Evolutionary conservation across 2,888 invertebrate species (phyloP).

Genomic region (Phengaris alcon): DNA sequence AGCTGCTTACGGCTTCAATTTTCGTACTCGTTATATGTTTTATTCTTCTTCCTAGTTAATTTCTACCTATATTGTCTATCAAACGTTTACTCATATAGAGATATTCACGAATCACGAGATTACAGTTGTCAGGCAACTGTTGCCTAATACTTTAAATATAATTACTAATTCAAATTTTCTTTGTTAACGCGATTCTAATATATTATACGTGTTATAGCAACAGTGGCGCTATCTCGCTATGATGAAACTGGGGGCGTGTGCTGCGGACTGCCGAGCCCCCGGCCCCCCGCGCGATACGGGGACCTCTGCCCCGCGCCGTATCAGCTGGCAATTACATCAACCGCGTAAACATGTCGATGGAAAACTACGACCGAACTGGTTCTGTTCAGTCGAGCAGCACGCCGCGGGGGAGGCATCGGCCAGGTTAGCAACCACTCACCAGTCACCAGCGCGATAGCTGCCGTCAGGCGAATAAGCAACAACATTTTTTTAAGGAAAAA

Average conservation of each 20-base stretch:
- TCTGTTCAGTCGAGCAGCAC: background rate
- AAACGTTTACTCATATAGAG: no score
- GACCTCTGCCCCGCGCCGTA: conserved; percentile 39
- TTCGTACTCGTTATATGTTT: no score
- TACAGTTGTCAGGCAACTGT: conserved; percentile 1
- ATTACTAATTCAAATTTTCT: background rate
- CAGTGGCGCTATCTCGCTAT: conserved; percentile 33
- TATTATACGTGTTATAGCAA: background rate
- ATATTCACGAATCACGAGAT: no score
- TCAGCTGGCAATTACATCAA: background rate
- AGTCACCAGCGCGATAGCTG: background rate
- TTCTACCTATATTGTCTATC: no score
- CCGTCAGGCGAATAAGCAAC: no score
- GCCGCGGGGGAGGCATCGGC: background rate
- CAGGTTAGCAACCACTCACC: background rate
- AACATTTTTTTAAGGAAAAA: no score
- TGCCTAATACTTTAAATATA: background rate
- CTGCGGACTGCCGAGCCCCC: conserved; percentile 47
- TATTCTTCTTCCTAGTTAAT: no score
- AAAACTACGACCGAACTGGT: background rate
- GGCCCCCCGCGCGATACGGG: conserved; percentile 46
- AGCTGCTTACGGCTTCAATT: no score
- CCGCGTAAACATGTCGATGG: conserved; percentile 22
- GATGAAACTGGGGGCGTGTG: conserved; percentile 51
- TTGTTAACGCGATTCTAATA: background rate